Evolutionary conservation across 2,888 invertebrate genomes (phyloP), one percentile per base, ranked within the genome.

Genomic region (Argyra leucocephala): DNA sequence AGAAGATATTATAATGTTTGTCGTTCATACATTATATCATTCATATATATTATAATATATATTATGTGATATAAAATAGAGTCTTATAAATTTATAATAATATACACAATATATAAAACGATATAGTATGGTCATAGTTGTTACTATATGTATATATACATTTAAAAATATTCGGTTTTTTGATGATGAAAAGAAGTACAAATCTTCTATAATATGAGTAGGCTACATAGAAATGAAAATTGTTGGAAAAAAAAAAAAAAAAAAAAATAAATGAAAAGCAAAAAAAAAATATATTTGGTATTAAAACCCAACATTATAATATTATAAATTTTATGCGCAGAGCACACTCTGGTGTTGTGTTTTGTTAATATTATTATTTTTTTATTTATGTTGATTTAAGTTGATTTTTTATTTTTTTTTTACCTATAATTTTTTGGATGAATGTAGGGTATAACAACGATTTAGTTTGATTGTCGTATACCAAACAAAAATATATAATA

Each of bases 281-380:
- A 37, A 37, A 48, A 48, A 2, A 48, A 48, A 48, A 18, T 15
- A 48, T 48, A 48, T 18, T 48, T 15, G 48, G 48, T 48, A 48
- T 48, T n/a, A 48, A 48, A 48, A 48, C 48, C 48, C 48, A 48
- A 48, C 48, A 48, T 48, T 48, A 48, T 48, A 48, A 48, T 48
- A 48, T 48, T 48, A 48, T 48, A 48, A 48, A 48, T 48, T 18
- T 48, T 48, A 48, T 48, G 48, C 48, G 48, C 48, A 48, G 4
- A 48, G 31, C 31, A 31, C 31, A 48, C 48, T 48, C n/a, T 48
- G n/a, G 48, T 48, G 48, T 48, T 48, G 18, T 48, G 7, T 26
- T 31, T 31, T 31, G 31, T 12, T 31, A 10, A 31, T 31, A 12
- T 31, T 31, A 10, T 31, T 12, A 7, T 31, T 31, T 31, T 31